Base-by-base conservation (phyloP, 37 sponge, comb jelly and placozoan species). In the Lycopodina hypogea region DNA sequence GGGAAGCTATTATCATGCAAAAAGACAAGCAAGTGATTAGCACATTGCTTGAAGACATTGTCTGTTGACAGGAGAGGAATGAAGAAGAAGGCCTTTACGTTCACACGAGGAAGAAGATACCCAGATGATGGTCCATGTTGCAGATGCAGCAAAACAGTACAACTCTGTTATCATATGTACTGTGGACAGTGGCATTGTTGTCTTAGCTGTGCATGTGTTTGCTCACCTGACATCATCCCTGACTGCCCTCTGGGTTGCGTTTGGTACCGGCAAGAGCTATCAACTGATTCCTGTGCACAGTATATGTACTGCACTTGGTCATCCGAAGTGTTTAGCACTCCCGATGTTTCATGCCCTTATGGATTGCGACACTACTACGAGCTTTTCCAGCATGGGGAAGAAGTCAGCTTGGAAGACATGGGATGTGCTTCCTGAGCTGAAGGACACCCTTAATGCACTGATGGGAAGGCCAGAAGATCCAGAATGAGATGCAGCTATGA, bases 121-220 rank as follows among this genome's bases (percentile, higher is more conserved):
- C 26, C 23, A 19, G 9, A 58, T 58, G 9, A 58, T 18, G 59
- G 21, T 58, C 59, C 59, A 58, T 24, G 59, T 58, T 58, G 59
- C 59, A 58, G 59, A 58, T 58, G 59, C 59, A 18, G 59, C 59
- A 6, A 58, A 58, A 58, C 18, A 58, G 9, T 58, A 58, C 59
- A 58, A 58, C 3, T 18, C 59, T 24, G 59, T 58, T 58, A 14
- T 14, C 14, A 58, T 58, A 58, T 19, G 21, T 6, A 58, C 59
- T 58, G 18, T 58, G 59, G 59, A 58, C 59, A 45, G 48, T 45
- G 48, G 9, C 9, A 9, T 45, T 45, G 48, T 45, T 45, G 48
- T 45, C 48, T 45, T 45, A n/a, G 48, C 4, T 45, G 48, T 45
- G 9, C 9, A 45, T 45, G 48, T 9, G 4, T 45, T 45, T 45